phyloP scores from a whole-genome alignment of 2,113 vertebrate species.

The Boleophthalmus pectinirostris region DNA sequence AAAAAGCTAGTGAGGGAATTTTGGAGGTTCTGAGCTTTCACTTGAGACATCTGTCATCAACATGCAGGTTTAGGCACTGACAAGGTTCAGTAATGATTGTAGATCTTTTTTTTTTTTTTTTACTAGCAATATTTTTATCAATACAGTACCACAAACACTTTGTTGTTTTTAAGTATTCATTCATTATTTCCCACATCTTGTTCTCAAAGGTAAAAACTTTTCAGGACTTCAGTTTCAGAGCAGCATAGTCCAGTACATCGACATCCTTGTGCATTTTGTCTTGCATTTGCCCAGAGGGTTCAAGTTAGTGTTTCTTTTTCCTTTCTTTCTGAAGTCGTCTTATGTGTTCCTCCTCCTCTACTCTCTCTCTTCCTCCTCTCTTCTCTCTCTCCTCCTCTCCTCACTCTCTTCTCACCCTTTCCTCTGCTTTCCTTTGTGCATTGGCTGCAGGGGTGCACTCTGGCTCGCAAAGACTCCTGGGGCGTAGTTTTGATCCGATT shows the following conservation, averaged over 20 bases:
- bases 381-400: not conserved
- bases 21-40: no score
- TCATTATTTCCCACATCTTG: not conserved
- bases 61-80: no score
- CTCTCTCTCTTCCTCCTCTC: not conserved
- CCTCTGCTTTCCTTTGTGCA: slow-evolving; percentile 55
- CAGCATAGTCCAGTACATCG: no score
- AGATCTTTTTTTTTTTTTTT: no score
- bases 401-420: not conserved
- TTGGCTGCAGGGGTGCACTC: slow-evolving; percentile 26
- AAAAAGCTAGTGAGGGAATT: no score
- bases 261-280: not conserved
- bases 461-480: slow-evolving; percentile 33
- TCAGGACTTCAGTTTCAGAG: no score
- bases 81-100: no score
- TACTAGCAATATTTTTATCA: no score
- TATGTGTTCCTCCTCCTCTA: not conserved
- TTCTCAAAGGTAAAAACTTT: not conserved
- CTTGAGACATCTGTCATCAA: no score
- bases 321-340: not conserved
- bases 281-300: not conserved
- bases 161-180: no score
- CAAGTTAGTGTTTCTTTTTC: not conserved
- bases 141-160: no score
- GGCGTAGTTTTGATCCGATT: slow-evolving; percentile 45